These are phyloP conservation scores for Copsychus sechellarum DNA, from an alignment of 2,113 vertebrate species.

Conservation along the genomic window DNA sequence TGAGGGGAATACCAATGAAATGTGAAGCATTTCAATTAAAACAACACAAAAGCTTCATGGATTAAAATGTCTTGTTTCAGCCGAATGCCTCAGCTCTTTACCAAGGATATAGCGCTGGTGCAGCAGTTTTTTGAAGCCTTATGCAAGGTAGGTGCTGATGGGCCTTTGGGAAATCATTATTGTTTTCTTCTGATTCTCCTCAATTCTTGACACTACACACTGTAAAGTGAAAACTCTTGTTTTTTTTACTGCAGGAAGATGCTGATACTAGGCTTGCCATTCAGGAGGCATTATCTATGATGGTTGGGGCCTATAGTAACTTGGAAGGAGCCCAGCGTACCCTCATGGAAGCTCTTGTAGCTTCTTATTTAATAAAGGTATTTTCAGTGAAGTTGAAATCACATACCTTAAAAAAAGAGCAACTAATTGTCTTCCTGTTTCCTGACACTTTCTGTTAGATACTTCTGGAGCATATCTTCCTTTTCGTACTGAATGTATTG, in stretches of 20 bases:
- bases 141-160: conserved; percentile 84
- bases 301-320: conserved; percentile 94
- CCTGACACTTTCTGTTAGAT: background rate
- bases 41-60: background rate
- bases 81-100: conserved; percentile 97
- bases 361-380: conserved; percentile 95
- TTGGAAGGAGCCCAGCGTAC: conserved; percentile 94
- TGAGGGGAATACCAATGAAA: background rate
- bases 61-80: conserved; percentile 73
- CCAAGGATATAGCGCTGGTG: conserved; percentile 95
- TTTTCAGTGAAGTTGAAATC: background rate
- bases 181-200: background rate
- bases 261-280: conserved; percentile 94
- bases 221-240: background rate
- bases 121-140: conserved; percentile 99
- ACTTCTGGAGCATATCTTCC: background rate
- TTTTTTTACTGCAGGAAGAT: conserved; percentile 82
- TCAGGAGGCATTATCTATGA: conserved; percentile 97
- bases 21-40: background rate
- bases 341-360: conserved; percentile 96
- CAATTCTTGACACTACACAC: background rate
- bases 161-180: background rate
- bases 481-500: background rate
- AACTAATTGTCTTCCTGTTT: background rate
- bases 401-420: background rate